Percentiles rank a stretch among this genome's conserved stretches.
These are phyloP conservation scores for Lithobius niger DNA, from an alignment of 1,140 invertebrate genomes.

Conservation along the genomic window DNA sequence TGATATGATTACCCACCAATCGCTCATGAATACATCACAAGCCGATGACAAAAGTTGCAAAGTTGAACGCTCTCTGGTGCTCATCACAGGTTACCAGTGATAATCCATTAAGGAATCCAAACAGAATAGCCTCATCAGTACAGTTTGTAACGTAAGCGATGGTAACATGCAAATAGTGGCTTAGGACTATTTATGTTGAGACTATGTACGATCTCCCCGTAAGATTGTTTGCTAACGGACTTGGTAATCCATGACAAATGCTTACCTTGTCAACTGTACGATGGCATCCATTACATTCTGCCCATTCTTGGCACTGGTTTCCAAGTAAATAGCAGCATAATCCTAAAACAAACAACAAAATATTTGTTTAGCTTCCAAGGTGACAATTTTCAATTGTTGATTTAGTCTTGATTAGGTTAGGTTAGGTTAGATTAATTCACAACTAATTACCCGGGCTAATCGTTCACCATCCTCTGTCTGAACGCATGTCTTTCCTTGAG, in stretches of 20 bases:
- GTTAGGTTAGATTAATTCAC: no score
- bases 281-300: conserved; percentile 35
- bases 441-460: conserved; percentile 39
- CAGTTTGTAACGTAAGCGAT: no score
- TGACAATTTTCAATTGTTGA: conserved; percentile 2
- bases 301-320: conserved; percentile 44
- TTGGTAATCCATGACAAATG: background rate
- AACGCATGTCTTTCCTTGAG: conserved; percentile 30
- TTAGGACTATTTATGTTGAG: no score
- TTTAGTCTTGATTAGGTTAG: background rate
- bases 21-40: no score
- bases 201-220: conserved; percentile 4
- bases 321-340: conserved; percentile 41
- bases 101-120: no score
- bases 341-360: conserved; percentile 31
- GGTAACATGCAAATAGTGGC: no score
- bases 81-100: no score
- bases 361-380: no score
- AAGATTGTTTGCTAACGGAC: background rate
- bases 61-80: no score
- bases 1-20: no score
- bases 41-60: no score
- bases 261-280: conserved; percentile 34
- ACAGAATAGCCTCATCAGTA: no score
- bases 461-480: conserved; percentile 35